These are phyloP conservation scores for Rhyacichthys aspro DNA, from an alignment of 2,797 vertebrate genomes.

Conservation along the genomic window DNA sequence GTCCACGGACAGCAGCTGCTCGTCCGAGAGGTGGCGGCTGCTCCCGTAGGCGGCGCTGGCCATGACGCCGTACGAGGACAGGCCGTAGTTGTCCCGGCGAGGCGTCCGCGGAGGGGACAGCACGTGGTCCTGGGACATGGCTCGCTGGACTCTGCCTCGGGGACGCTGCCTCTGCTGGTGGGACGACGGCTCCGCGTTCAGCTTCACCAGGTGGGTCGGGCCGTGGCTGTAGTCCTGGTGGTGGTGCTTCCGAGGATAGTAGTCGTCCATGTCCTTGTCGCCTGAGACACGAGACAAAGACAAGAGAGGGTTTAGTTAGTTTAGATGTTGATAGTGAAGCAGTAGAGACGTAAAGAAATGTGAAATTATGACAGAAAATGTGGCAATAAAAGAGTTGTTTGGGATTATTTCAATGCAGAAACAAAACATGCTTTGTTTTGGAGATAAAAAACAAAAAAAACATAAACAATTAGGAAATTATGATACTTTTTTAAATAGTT, in stretches of 20 bases:
- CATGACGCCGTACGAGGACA: conserved; percentile 68
- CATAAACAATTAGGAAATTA: too few relatives aligned
- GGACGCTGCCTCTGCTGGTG: conserved; percentile 74
- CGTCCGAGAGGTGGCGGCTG: conserved; percentile 92
- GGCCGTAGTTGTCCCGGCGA: conserved; percentile 70
- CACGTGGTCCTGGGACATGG: conserved; percentile 86
- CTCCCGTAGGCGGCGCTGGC: conserved; percentile 65
- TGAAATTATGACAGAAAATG: too few relatives aligned
- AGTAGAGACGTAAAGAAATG: too few relatives aligned
- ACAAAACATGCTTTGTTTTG: too few relatives aligned
- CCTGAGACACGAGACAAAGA: conserved; percentile 64
- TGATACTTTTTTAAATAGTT: too few relatives aligned
- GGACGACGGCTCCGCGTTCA: conserved; percentile 80
- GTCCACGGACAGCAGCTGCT: conserved; percentile 92
- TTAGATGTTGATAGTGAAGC: background rate
- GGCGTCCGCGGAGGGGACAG: conserved; percentile 86
- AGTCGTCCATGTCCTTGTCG: conserved; percentile 92
- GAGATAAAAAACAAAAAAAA: too few relatives aligned
- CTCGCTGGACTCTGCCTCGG: conserved; percentile 77
- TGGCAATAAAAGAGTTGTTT: too few relatives aligned
- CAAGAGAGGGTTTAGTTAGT: background rate
- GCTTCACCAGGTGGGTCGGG: conserved; percentile 91
- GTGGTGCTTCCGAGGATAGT: conserved; percentile 90
- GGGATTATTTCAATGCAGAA: too few relatives aligned
- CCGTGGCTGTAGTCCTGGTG: conserved; percentile 88